phyloP scores from a whole-genome alignment of 2,888 invertebrate genomes.

The Heliconius ismenius region DNA sequence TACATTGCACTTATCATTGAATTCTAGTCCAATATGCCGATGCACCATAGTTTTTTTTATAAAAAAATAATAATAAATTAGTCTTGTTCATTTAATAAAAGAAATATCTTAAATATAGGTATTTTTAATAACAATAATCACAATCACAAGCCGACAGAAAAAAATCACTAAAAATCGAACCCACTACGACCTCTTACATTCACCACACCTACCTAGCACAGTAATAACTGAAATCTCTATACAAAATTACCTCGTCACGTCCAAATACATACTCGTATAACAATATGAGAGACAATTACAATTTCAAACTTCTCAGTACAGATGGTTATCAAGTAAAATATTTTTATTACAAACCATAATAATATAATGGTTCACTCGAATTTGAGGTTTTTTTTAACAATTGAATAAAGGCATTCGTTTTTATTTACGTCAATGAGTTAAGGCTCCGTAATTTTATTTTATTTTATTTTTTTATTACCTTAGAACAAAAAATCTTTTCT shows the following conservation, averaged over 20 bases:
- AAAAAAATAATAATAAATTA: no score
- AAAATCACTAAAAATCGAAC: background rate
- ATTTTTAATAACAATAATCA: no score
- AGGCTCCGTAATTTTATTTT: constrained; percentile 22
- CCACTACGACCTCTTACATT: background rate
- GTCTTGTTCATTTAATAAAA: no score
- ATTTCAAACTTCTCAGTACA: constrained; percentile 38
- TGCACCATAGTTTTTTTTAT: no score
- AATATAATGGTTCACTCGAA: constrained; percentile 40
- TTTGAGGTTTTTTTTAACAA: constrained; percentile 40
- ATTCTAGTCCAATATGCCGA: no score
- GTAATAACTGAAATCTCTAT: background rate
- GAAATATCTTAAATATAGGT: no score
- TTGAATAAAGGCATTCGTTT: constrained; percentile 44
- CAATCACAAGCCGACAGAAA: no score
- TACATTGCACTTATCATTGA: no score
- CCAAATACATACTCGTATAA: constrained; percentile 1
- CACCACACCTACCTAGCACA: background rate
- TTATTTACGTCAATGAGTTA: constrained; percentile 38
- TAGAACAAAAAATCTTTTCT: background rate
- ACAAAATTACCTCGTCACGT: constrained; percentile 22
- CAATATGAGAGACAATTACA: constrained; percentile 39
- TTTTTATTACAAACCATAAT: constrained; percentile 30
- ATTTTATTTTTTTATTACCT: background rate
- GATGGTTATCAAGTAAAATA: constrained; percentile 39